Percentiles rank a stretch among this genome's conserved stretches.
phyloP scores from a whole-genome alignment of 2,888 invertebrate genomes.

The Lasioglossum leucozonium region DNA sequence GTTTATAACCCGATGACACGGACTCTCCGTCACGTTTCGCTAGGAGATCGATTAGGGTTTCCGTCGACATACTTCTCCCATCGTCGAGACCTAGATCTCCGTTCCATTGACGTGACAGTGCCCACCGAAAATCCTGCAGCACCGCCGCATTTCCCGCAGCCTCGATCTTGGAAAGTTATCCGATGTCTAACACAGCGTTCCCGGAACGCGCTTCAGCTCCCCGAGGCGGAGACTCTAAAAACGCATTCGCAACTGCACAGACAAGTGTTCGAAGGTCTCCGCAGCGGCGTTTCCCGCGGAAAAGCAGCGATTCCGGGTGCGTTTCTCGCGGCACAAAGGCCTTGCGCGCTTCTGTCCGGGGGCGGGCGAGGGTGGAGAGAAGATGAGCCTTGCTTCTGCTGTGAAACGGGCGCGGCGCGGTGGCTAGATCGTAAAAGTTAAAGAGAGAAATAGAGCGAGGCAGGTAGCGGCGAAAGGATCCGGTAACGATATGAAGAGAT shows the following conservation, averaged over 20 bases:
- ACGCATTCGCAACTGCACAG: neutral
- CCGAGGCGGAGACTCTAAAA: neutral
- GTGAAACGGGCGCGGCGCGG: constrained; percentile 8
- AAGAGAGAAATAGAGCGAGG: constrained; percentile 63
- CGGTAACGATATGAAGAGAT: constrained; percentile 47
- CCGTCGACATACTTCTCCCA: too few relatives aligned
- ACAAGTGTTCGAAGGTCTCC: neutral
- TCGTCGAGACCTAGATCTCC: too few relatives aligned
- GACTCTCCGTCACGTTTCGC: neutral
- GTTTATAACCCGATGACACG: neutral
- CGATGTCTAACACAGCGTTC: neutral
- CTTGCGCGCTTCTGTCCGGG: neutral
- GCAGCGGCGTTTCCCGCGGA: neutral
- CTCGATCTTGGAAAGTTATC: too few relatives aligned
- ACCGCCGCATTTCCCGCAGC: neutral
- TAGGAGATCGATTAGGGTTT: neutral
- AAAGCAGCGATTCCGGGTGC: neutral
- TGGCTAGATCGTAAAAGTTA: constrained; percentile 72
- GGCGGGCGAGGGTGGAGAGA: neutral
- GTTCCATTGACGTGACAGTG: too few relatives aligned
- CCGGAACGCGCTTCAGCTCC: neutral
- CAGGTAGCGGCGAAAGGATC: constrained; percentile 33
- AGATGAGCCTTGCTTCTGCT: neutral
- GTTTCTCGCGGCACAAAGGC: neutral
- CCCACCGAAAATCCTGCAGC: neutral